phyloP scores from a whole-genome alignment of 2,113 vertebrate genomes.

The Myrmecophaga tridactyla region DNA sequence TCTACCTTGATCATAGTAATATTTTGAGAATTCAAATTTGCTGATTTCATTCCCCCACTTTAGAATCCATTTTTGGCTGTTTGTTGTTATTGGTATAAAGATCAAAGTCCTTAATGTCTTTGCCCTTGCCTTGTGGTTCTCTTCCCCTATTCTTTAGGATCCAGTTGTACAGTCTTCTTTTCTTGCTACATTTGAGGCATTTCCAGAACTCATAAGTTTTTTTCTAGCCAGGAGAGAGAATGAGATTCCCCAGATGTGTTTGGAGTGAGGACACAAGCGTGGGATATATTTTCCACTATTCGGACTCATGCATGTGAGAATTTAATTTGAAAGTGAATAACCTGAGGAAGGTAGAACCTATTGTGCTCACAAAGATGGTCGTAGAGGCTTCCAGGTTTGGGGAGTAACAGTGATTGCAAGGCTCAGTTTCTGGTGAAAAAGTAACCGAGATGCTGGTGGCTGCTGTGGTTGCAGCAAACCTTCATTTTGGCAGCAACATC shows the following conservation, averaged over 20 bases:
- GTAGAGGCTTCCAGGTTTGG: not conserved
- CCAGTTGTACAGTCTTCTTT: not conserved
- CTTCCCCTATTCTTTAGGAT: not conserved
- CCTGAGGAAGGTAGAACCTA: not conserved
- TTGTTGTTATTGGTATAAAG: not conserved
- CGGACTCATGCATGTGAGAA: not conserved
- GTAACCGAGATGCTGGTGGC: not conserved
- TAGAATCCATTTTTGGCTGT: conserved; percentile 6
- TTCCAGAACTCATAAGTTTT: not conserved
- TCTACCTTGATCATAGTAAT: not conserved
- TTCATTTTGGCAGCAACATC: not conserved
- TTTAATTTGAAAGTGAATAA: not conserved
- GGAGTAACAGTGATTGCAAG: not conserved
- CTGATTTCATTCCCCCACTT: not conserved
- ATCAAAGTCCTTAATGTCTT: not conserved
- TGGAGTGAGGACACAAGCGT: not conserved
- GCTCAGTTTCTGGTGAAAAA: not conserved
- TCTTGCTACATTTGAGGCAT: not conserved
- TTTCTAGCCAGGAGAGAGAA: not conserved
- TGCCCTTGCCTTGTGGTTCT: not conserved
- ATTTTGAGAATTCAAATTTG: conserved; percentile 19
- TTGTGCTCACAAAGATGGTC: not conserved
- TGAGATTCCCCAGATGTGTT: not conserved
- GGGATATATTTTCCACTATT: not conserved
- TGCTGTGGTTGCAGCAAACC: not conserved